Conservation (phyloP, 2,797 vertebrate species). For the Antrozous pallidus region DNA sequence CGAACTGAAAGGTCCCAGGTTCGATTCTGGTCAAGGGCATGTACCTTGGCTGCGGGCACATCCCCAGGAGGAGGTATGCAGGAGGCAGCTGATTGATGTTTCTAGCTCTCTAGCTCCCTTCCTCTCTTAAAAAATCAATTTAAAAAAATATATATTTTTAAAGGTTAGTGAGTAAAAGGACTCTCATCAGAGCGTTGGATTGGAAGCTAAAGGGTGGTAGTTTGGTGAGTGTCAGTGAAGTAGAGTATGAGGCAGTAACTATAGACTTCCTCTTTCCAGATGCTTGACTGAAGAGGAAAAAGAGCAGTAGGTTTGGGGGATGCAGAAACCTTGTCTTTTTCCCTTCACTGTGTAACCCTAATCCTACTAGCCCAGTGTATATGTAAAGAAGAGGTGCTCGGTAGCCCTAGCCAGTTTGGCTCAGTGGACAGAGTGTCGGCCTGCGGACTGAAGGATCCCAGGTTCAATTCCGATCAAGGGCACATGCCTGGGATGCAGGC, state of each 20-base stretch:
- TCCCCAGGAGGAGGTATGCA: no score
- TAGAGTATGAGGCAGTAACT: background rate
- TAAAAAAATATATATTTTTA: no score
- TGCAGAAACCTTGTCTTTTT: background rate
- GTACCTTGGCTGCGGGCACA: no score
- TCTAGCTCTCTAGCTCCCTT: no score
- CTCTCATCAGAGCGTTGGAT: background rate
- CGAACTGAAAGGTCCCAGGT: no score
- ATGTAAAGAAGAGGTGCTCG: background rate
- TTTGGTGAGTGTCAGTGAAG: background rate
- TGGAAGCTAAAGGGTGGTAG: background rate
- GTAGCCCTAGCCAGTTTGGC: background rate
- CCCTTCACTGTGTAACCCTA: background rate
- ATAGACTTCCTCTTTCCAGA: background rate
- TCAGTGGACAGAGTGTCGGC: no score
- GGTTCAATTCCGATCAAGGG: no score
- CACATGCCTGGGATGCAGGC: no score
- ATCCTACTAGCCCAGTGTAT: background rate
- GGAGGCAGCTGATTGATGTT: no score
- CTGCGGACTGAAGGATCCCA: no score
- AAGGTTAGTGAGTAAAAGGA: background rate
- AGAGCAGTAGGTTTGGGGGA: background rate
- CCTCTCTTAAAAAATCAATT: no score
- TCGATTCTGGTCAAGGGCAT: no score
- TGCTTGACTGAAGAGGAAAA: background rate